Evolutionary conservation across 2,113 vertebrate species (phyloP).

Genomic region (Callocephalon fimbriatum): DNA sequence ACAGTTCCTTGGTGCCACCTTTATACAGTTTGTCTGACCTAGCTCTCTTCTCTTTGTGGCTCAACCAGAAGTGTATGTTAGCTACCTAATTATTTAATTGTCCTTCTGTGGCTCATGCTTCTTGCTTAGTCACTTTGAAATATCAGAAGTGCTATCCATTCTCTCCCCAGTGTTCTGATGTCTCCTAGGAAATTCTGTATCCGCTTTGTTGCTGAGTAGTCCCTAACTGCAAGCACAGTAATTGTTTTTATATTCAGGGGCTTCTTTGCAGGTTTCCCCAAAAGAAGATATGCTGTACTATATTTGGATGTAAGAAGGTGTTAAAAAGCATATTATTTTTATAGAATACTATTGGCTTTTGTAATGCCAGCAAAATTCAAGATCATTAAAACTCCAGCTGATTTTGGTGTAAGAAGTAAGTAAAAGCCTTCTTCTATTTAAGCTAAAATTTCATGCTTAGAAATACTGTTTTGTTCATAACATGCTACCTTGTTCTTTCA

Average conservation of each 20-base stretch:
- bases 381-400: not conserved
- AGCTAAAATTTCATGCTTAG: not conserved
- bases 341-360: not conserved
- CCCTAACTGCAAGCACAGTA: not conserved
- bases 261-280: not conserved
- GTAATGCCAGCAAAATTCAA: not conserved
- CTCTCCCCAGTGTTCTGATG: not conserved
- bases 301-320: not conserved
- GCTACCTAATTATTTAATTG: not conserved
- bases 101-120: not conserved
- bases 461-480: not conserved
- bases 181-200: not conserved
- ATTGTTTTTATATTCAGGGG: not conserved
- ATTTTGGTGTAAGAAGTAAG: not conserved
- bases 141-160: not conserved
- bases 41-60: not conserved
- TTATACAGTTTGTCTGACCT: not conserved
- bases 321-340: not conserved
- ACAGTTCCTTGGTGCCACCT: not conserved
- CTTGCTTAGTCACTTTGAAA: not conserved
- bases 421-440: not conserved
- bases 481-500: not conserved
- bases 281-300: not conserved
- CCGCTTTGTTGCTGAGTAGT: not conserved
- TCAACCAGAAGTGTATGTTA: not conserved